A percentile compares a stretch with the other conserved stretches of the same genome.
Conservation (phyloP, 2,113 vertebrate genomes). For the Xiphophorus maculatus region DNA sequence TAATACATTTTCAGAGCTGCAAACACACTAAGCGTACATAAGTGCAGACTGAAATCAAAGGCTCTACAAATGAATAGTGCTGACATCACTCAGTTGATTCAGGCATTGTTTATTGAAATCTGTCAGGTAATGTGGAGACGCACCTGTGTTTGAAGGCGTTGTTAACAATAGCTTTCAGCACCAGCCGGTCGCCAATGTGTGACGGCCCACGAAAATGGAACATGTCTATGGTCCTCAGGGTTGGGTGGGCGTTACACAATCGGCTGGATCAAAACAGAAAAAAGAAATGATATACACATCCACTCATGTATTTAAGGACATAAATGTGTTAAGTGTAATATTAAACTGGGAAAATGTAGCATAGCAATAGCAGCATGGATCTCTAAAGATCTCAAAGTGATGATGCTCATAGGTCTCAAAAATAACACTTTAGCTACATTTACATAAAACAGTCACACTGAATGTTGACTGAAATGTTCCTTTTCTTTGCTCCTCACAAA, state of each 20-base stretch:
- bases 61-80: neutral
- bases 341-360: no score
- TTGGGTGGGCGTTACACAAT: constrained; percentile 90
- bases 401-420: no score
- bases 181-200: constrained; percentile 92
- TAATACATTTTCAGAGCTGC: constrained; percentile 26
- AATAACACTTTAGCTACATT: no score
- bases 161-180: constrained; percentile 96
- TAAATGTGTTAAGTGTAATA: no score
- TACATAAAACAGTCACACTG: neutral
- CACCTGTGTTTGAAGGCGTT: constrained; percentile 95
- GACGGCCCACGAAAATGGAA: constrained; percentile 96
- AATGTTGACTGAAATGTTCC: no score
- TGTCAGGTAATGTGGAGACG: neutral
- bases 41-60: neutral
- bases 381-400: no score
- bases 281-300: neutral
- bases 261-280: constrained; percentile 77
- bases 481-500: no score
- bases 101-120: neutral
- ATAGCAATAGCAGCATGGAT: no score
- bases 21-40: neutral
- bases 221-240: constrained; percentile 94
- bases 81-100: neutral
- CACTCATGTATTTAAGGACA: no score